Conservation (phyloP, 2,888 invertebrate genomes). For the Drosophila mettleri region DNA sequence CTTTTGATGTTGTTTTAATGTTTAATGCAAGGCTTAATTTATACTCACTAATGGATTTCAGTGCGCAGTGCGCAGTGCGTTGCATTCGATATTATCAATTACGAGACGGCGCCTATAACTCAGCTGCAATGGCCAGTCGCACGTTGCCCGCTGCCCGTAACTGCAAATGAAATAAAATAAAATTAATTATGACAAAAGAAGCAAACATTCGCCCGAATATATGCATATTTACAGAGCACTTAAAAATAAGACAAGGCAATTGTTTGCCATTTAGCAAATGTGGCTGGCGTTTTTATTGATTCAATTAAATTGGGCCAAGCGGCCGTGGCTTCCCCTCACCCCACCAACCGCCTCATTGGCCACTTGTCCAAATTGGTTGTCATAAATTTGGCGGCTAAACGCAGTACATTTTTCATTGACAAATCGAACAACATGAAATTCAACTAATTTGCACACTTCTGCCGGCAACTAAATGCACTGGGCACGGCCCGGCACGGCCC, state of each 20-base stretch:
- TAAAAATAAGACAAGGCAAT: neutral
- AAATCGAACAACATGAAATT: slow-evolving; percentile 67
- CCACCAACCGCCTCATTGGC: neutral
- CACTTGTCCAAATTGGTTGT: slow-evolving; percentile 33
- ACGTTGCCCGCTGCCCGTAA: neutral
- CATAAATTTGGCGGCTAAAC: slow-evolving; percentile 40
- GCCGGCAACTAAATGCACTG: slow-evolving; percentile 43
- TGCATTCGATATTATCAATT: slow-evolving; percentile 76
- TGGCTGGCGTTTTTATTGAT: neutral
- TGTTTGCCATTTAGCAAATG: slow-evolving; percentile 9
- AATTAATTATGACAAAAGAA: slow-evolving; percentile 70
- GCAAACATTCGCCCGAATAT: slow-evolving; percentile 41
- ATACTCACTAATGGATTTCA: slow-evolving; percentile 78
- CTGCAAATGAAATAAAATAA: slow-evolving; percentile 53
- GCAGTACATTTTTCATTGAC: slow-evolving; percentile 46
- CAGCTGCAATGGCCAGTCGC: slow-evolving; percentile 18
- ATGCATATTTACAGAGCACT: neutral
- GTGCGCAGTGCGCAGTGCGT: slow-evolving; percentile 41
- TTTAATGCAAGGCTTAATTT: slow-evolving; percentile 75
- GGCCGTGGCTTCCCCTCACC: too few relatives aligned
- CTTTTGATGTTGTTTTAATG: slow-evolving; percentile 62
- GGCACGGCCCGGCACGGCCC: too few relatives aligned
- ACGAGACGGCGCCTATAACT: slow-evolving; percentile 48
- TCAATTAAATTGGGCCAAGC: slow-evolving; percentile 22
- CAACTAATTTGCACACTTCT: slow-evolving; percentile 74